Base-by-base conservation (phyloP, 2,113 vertebrate genomes). In the Hemicordylus capensis region DNA sequence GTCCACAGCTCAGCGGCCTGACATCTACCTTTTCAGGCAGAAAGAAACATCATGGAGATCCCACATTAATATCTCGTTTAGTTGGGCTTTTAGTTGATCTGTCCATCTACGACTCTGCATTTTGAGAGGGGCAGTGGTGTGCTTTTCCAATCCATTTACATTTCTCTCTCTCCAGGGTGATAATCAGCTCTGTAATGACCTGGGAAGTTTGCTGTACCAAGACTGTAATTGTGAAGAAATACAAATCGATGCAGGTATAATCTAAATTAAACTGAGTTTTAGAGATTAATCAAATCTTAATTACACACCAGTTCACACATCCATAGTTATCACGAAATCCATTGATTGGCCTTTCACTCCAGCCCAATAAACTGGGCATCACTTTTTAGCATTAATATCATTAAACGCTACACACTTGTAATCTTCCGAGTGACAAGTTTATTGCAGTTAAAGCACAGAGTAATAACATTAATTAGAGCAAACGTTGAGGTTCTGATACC, bases 201-300 rank as follows among this genome's bases (percentile, higher is more conserved):
- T 86, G 73, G 63, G 83, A 89, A 91, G 82, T 90, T 92, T 89
- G 58, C 90, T 86, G 6, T 48, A 88, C 88, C 87, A 76, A 83
- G 74, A 90, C n/a, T 59, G 59, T 70, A 90, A 92, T 89, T 88
- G 87, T 89, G 88, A 95, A 93, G 93, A 90, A 92, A 92, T 91
- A 92, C 84, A 87, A 93, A 95, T 93, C 93, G 92, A 94, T 93
- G 89, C 76, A 86, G 85, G 93, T 86, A 87, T 93, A 93, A 94
- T 93, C 92, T 93, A 92, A 90, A 67, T 90, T 91, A 93, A 93
- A 93, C 89, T 90, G 90, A 95, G 91, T 91, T 94, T 95, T 92
- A 89, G 94, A 92, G 95, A 94, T 95, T 95, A 93, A 95, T 95
- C 92, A 93, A 92, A 95, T 90, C 91, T 94, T 94, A 94, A 95